Evolutionary conservation across 2,113 vertebrate species (phyloP).

Genomic region (Balaeniceps rex): DNA sequence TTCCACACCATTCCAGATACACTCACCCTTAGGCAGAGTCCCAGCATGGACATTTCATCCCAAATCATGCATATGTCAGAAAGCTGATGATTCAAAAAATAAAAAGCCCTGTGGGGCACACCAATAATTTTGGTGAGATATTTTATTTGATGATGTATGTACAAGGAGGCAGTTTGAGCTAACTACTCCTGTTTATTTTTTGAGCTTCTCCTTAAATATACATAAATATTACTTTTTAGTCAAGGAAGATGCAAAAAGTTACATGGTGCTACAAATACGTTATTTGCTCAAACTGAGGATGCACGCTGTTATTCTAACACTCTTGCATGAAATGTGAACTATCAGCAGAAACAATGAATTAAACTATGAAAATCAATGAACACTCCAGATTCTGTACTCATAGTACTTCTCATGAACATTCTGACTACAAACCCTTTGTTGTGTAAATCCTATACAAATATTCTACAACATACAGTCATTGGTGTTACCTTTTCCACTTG

Average conservation of each 20-base stretch:
- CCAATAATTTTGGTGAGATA: background rate
- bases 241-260: background rate
- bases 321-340: background rate
- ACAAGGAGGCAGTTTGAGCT: background rate
- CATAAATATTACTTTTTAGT: background rate
- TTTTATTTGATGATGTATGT: background rate
- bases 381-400: background rate
- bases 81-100: background rate
- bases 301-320: background rate
- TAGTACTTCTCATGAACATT: background rate
- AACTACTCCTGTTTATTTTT: background rate
- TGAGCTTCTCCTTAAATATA: background rate
- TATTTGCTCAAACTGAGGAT: background rate
- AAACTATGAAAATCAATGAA: background rate
- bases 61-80: background rate
- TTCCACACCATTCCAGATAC: background rate
- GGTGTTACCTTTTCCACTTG: background rate
- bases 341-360: background rate
- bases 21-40: background rate
- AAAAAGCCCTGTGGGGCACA: background rate
- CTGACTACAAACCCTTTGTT: background rate
- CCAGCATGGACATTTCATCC: background rate
- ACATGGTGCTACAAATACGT: background rate
- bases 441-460: background rate
- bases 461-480: background rate